Conservation (phyloP, 2,113 vertebrate species). For the Speoplatyrhinus poulsoni region DNA sequence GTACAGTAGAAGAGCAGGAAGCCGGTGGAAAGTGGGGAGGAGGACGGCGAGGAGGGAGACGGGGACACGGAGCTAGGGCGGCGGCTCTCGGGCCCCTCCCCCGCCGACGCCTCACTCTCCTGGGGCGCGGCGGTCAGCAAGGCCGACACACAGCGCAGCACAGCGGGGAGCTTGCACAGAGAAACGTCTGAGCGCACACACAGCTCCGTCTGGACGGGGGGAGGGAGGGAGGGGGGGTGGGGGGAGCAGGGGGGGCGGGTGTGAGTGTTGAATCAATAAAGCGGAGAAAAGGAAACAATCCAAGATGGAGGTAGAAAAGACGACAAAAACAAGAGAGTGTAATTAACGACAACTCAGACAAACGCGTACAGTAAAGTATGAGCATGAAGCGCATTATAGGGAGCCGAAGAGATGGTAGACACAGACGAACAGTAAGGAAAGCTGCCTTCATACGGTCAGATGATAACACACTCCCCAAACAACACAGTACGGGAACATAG, state of each 20-base stretch:
- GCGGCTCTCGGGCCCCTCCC: conserved; percentile 32
- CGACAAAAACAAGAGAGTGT: background rate
- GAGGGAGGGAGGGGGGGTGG: conserved; percentile 7
- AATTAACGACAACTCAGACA: conserved; percentile 7
- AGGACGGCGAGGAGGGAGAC: conserved; percentile 44
- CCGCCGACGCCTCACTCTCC: conserved; percentile 40
- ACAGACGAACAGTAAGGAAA: too few relatives aligned
- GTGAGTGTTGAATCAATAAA: conserved; percentile 6
- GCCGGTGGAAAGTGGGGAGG: conserved; percentile 76
- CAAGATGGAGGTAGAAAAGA: conserved; percentile 3
- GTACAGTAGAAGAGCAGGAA: conserved; percentile 86
- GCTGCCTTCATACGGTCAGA: too few relatives aligned
- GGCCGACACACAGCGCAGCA: conserved; percentile 77
- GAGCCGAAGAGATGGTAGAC: too few relatives aligned
- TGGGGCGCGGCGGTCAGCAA: conserved; percentile 55
- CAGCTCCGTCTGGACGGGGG: conserved; percentile 73
- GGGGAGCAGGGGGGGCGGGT: conserved; percentile 9
- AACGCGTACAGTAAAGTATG: conserved; percentile 6
- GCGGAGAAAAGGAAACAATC: background rate
- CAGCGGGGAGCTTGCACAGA: conserved; percentile 78
- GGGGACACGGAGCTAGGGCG: conserved; percentile 18
- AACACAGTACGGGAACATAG: too few relatives aligned
- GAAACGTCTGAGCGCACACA: conserved; percentile 84
- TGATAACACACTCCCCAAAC: too few relatives aligned
- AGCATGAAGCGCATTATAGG: conserved; percentile 13